These are phyloP conservation scores for Ptiloglossa arizonensis DNA, from an alignment of 1,140 invertebrate species.

Conservation along the genomic window DNA sequence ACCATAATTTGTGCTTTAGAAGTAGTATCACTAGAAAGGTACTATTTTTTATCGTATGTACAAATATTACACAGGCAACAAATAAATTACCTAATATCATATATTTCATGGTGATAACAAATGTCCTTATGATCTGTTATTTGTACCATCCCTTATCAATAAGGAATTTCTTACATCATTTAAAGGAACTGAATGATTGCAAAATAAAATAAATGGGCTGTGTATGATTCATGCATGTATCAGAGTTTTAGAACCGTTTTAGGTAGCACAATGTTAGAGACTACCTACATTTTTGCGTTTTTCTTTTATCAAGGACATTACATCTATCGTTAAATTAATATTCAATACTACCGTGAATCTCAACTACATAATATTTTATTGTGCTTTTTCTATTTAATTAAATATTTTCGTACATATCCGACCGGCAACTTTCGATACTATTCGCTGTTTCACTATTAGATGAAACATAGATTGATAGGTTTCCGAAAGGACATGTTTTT, in stretches of 20 bases:
- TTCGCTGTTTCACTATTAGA: too few relatives aligned
- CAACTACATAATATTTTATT: slow-evolving; percentile 23
- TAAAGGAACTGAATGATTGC: slow-evolving; percentile 13
- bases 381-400: slow-evolving; percentile 1
- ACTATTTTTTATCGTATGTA: slow-evolving; percentile 59
- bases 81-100: slow-evolving; percentile 62
- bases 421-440: neutral
- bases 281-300: neutral
- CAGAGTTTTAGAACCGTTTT: neutral
- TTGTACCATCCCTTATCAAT: slow-evolving; percentile 64
- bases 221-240: neutral
- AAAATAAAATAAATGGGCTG: slow-evolving; percentile 1
- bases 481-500: slow-evolving; percentile 1
- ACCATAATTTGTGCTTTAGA: slow-evolving; percentile 50
- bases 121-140: slow-evolving; percentile 52
- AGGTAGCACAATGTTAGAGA: neutral
- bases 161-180: slow-evolving; percentile 55
- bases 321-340: slow-evolving; percentile 33
- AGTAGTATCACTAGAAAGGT: slow-evolving; percentile 62
- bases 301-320: neutral
- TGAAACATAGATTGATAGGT: neutral
- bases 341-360: slow-evolving; percentile 28
- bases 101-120: slow-evolving; percentile 52
- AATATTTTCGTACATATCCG: slow-evolving; percentile 19
- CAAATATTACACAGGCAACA: slow-evolving; percentile 61